Base-by-base conservation (phyloP, 2,888 invertebrate species). In the Pilophorus perplexus region DNA sequence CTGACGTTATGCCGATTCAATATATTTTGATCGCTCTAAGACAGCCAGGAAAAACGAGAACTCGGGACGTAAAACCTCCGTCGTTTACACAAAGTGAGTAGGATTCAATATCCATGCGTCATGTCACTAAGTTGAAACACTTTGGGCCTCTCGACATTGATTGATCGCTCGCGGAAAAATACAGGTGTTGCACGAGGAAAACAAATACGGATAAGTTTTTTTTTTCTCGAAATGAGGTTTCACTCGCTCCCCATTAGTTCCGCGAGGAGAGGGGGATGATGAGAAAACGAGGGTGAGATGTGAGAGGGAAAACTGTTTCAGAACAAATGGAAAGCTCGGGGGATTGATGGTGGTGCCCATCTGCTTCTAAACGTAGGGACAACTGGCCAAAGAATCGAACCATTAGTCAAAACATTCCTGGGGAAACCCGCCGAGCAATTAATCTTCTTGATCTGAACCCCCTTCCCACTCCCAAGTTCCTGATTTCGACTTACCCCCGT, bases 381-480 rank as follows among this genome's bases (percentile, higher is more conserved):
- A 55, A 55, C 55, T 38, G 38, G n/a, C 64, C 64, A 50, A 64
- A 64, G 64, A 64, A 64, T 64, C 50, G 64, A 50, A 50, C 50
- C 64, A 64, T 64, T 64, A 64, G 64, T 64, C 64, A 64, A 64
- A 64, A 64, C 50, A 60, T 55, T 55, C 55, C 55, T 55, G 46
- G 46, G 22, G 25, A n/a, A n/a, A n/a, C n/a, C n/a, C 22, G 23
- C n/a, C 46, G 20, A 20, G 46, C 23, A 46, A 46, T 46, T 46
- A 46, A 46, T 46, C 46, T 46, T 46, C 23, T n/a, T n/a, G n/a
- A n/a, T n/a, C 46, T 12, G 46, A 14, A 44, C 22, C 44, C 44
- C 44, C 16, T 18, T 18, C n/a, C n/a, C n/a, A n/a, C n/a, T n/a
- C n/a, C n/a, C n/a, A n/a, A n/a, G n/a, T n/a, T n/a, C n/a, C 44